phyloP scores from a whole-genome alignment of 2,888 invertebrate species.

The Eristalinus sepulchralis region DNA sequence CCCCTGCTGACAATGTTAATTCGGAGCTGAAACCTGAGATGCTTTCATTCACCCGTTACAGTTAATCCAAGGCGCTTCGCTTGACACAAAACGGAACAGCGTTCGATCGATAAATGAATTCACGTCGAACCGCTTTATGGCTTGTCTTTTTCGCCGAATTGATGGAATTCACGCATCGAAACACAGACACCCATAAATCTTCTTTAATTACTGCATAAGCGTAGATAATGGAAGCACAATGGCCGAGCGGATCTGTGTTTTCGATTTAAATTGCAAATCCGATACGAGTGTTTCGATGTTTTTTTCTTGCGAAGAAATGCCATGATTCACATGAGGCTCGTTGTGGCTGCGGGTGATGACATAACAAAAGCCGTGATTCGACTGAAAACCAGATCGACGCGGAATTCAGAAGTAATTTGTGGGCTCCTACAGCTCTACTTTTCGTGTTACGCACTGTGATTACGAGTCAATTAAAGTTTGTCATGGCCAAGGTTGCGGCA shows the following conservation, averaged over 20 bases:
- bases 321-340: background rate
- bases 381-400: background rate
- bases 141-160: background rate
- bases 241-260: background rate
- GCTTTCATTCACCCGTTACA: background rate
- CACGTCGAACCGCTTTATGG: background rate
- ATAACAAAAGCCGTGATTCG: background rate
- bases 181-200: background rate
- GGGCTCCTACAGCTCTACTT: background rate
- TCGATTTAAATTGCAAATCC: constrained; percentile 1
- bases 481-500: background rate
- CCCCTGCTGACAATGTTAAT: background rate
- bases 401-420: background rate
- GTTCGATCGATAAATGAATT: background rate
- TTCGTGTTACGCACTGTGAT: background rate
- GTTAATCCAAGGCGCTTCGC: background rate
- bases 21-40: background rate
- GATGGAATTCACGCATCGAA: background rate
- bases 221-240: background rate
- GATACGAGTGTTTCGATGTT: background rate
- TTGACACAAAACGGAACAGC: background rate
- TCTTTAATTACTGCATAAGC: background rate
- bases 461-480: background rate
- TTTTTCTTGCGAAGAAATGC: background rate
- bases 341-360: background rate